phyloP scores from a whole-genome alignment of 2,797 vertebrate genomes.

The Loriculus beryllinus region DNA sequence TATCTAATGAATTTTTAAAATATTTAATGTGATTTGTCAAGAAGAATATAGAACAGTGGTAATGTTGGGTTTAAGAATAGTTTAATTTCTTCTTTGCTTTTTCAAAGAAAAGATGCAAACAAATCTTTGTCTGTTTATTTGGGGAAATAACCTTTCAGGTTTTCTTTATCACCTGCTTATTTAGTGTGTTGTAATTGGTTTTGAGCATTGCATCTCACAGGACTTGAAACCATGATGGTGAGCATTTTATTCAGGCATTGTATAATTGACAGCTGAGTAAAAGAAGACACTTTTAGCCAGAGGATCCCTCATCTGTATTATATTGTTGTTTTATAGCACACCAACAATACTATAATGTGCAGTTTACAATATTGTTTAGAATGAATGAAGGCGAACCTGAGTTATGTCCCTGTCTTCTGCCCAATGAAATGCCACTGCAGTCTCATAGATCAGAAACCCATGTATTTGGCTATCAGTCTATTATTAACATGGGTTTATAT shows the following conservation, averaged over 20 bases:
- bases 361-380: not conserved
- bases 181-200: not conserved
- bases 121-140: not conserved
- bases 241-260: not conserved
- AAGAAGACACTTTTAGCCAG: not conserved
- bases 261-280: not conserved
- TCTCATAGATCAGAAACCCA: not conserved
- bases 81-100: not conserved
- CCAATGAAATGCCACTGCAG: not conserved
- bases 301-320: not conserved
- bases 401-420: not conserved
- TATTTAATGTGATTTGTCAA: not conserved
- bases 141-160: not conserved
- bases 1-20: not conserved
- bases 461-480: not conserved
- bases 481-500: not conserved
- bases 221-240: not conserved
- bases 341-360: not conserved
- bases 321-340: not conserved
- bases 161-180: not conserved
- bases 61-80: not conserved
- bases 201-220: not conserved
- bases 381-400: not conserved
- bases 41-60: not conserved
- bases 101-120: not conserved